phyloP scores from a whole-genome alignment of 2,888 invertebrate species.

The Drosophila silvestris region DNA sequence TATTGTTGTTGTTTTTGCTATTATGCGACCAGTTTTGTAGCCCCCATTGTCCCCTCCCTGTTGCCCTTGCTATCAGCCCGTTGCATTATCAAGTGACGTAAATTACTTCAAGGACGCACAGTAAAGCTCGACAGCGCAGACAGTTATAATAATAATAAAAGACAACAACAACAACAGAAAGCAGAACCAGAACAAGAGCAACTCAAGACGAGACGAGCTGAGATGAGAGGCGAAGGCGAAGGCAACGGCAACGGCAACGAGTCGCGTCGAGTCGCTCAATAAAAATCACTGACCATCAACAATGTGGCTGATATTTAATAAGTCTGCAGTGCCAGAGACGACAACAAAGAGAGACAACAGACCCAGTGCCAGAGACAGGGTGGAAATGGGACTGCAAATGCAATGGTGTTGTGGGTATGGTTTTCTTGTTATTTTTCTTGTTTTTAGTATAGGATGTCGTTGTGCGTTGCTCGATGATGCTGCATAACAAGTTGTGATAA shows the following conservation, averaged over 20 bases:
- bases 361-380: slow-evolving; percentile 31
- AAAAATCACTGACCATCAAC: slow-evolving; percentile 80
- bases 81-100: slow-evolving; percentile 65
- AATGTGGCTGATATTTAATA: slow-evolving; percentile 79
- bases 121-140: slow-evolving; percentile 56
- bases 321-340: slow-evolving; percentile 49
- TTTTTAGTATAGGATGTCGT: not conserved
- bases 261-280: slow-evolving; percentile 56
- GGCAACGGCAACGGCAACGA: slow-evolving; percentile 15
- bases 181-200: slow-evolving; percentile 28
- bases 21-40: slow-evolving; percentile 23
- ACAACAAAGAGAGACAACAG: slow-evolving; percentile 33
- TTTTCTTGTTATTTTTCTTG: not conserved
- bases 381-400: slow-evolving; percentile 9
- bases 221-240: not conserved
- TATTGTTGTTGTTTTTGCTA: not conserved
- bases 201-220: not conserved
- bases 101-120: slow-evolving; percentile 81
- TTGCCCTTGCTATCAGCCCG: not conserved
- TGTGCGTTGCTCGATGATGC: slow-evolving; percentile 5
- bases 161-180: slow-evolving; percentile 2
- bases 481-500: slow-evolving; percentile 57
- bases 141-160: slow-evolving; percentile 67
- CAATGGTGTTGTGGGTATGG: not conserved
- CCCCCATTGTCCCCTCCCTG: not conserved